Base-by-base conservation (phyloP, 2,888 invertebrate species). In the Crepidodera aurea region DNA sequence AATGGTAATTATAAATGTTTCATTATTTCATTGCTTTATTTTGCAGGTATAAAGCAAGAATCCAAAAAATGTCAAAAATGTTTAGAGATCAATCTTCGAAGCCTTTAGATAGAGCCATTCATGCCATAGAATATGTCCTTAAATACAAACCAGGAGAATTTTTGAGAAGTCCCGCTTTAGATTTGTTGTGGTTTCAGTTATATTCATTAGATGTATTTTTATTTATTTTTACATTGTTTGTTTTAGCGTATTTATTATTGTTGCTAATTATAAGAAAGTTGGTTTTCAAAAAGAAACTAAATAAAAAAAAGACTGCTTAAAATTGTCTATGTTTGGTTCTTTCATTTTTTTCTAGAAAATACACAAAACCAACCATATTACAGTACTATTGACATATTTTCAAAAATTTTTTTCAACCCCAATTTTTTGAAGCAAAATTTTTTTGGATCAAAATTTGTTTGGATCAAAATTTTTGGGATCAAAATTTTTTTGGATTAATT, bases 41-140 rank as follows among this genome's bases (percentile, higher is more conserved):
- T 44, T 22, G 2, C 37, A 57, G 50, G 22, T 48, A 57, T 13
- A 13, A 25, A 48, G 29, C 19, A 10, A 39, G 34, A 16, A 37
- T 10, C 1, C 46, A 50, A 6, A 15, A 12, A 55, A 12, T 44
- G 15, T 55, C 55, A 1, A 12, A 34, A 25, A 44, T 55, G 55
- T 44, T 55, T 12, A 55, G 44, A 55, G 55, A 55, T 18, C 32
- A 42, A 44, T n/a, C 55, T 1, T 19, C 29, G 1, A 16, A 44
- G 10, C 55, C 55, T 13, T 19, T 55, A 18, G 55, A 55, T 19
- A 1, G 42, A 25, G 55, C 55, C 1, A 18, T 55, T 0, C 32
- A 55, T 19, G 29, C 27, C 4, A 12, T 27, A 12, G 25, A 48
- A 10, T 25, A 25, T 48, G 48, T 48, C 7, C n/a, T 48, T 25